Evolutionary conservation across 1,140 invertebrate genomes (phyloP), one percentile per base, ranked within the genome.

Genomic region (Meloidogyne chitwoodi): DNA sequence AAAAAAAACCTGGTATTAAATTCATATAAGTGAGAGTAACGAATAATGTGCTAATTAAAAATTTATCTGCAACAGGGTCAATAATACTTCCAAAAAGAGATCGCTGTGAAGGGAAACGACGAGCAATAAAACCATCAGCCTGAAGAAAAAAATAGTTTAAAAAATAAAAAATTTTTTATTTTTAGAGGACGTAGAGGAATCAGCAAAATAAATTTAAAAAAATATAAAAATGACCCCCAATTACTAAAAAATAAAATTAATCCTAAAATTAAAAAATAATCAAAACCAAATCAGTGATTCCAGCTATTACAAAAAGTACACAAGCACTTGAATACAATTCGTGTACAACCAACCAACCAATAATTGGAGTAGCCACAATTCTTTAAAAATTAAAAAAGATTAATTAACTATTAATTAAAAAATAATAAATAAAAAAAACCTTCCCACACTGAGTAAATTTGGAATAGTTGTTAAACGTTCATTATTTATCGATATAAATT

Each of bases 51-150:
- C 91, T 93, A 78, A 98, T 92, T 8, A 98, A 89, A 24, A 98
- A 89, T 90, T 98, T 98, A 88, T 98, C 96, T 22, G 95, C 95
- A 88, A 96, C 91, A 12, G 96, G 96, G 88, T 98, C 96, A n/a
- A 98, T 85, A 87, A 96, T 95, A 79, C 93, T 95, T 11, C 96
- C 96, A 81, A 95, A 90, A 87, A 93, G 93, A 38, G 94, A 93
- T 19, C 93, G 92, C 88, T 98, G 96, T 66, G 92, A 92, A 70
- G 91, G 91, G 91, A 93, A 97, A 69, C 91, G 93, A 72, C 96
- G 91, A 12, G 96, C 95, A 86, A 98, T 96, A 91, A 92, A 95
- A 24, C 96, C 96, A 91, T 98, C 96, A 65, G 94, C n/a, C 77
- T 78, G 69, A 75, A 68, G 14, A n/a, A 38, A 38, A 38, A n/a